phyloP scores from a whole-genome alignment of 2,113 vertebrate genomes.

The Ochotona curzoniae region DNA sequence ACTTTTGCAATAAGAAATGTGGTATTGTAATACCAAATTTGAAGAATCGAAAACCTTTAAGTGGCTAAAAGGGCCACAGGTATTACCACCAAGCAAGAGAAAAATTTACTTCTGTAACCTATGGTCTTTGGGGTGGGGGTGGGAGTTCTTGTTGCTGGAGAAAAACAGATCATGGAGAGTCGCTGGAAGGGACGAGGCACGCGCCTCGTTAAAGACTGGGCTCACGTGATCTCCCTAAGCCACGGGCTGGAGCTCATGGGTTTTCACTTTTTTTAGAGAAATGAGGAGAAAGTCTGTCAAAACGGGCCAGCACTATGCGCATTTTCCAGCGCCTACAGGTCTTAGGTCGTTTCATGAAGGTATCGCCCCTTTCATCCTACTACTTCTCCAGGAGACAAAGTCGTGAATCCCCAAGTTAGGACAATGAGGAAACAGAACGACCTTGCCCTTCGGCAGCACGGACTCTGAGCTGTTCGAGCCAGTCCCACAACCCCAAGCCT shows the following conservation, averaged over 20 bases:
- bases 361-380: background rate
- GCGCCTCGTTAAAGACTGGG: background rate
- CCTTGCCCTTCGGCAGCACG: background rate
- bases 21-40: background rate
- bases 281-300: background rate
- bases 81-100: background rate
- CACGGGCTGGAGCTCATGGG: background rate
- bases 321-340: background rate
- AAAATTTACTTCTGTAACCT: background rate
- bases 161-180: background rate
- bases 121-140: background rate
- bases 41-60: constrained; percentile 14
- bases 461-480: background rate
- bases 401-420: background rate
- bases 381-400: background rate
- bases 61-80: background rate
- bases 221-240: background rate
- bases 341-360: background rate
- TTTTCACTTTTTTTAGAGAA: background rate
- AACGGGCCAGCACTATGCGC: background rate
- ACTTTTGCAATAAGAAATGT: background rate
- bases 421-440: background rate
- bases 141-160: background rate
- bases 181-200: background rate
- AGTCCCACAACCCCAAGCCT: accelerated